These are phyloP conservation scores for Phoebastria nigripes DNA, from an alignment of 2,797 vertebrate genomes.

Conservation along the genomic window DNA sequence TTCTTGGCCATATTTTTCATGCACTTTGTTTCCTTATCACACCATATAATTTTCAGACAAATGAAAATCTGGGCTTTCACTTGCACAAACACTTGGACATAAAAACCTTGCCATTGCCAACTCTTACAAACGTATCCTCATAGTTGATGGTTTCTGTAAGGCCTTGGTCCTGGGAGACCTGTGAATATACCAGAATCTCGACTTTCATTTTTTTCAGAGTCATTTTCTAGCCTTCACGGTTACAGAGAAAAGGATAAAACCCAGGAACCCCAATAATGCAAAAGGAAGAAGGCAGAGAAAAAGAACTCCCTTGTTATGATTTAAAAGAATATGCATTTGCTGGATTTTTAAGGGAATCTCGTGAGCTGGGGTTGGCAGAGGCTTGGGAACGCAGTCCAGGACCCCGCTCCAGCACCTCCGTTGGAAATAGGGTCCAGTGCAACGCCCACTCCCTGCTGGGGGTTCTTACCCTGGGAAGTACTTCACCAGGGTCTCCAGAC, in stretches of 20 bases:
- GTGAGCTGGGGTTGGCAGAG: background rate
- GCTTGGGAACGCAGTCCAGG: background rate
- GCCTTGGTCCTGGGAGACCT: background rate
- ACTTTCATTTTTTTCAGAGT: background rate
- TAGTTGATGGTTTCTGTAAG: background rate
- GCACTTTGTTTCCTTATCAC: conserved; percentile 20
- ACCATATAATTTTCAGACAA: conserved; percentile 9
- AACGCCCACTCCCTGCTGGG: background rate
- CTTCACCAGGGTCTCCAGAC: background rate
- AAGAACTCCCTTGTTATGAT: background rate
- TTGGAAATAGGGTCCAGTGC: background rate
- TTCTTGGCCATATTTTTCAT: background rate
- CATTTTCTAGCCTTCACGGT: background rate
- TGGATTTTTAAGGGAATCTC: background rate
- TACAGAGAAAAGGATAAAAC: background rate
- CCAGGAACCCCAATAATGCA: background rate
- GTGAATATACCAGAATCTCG: background rate
- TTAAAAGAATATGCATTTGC: background rate
- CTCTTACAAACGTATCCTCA: background rate
- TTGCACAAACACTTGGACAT: conserved; percentile 18
- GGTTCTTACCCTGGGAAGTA: background rate
- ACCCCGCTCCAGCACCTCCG: background rate
- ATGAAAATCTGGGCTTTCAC: conserved; percentile 41
- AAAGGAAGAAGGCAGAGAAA: background rate
- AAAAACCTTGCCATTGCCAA: background rate